Conservation (phyloP, 2,113 vertebrate genomes). For the Chionomys nivalis region DNA sequence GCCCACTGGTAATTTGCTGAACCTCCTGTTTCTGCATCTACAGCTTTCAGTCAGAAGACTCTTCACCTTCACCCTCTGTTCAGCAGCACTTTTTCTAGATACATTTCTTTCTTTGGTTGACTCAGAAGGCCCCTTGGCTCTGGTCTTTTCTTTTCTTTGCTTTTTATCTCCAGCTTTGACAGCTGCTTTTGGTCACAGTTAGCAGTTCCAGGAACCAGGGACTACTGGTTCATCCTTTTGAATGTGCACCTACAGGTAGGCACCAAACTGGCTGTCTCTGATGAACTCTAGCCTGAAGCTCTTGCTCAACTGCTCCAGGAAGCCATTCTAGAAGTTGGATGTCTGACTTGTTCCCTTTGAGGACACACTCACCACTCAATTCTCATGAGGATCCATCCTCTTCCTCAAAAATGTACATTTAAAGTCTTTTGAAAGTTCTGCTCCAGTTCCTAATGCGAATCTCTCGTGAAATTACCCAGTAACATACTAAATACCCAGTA, state of each 20-base stretch:
- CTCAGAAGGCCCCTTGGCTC: constrained; percentile 91
- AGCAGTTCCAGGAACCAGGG: background rate
- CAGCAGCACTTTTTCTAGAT: constrained; percentile 88
- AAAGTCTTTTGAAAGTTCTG: constrained; percentile 95
- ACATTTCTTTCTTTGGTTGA: constrained; percentile 88
- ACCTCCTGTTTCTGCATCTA: constrained; percentile 73
- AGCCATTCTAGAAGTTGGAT: constrained; percentile 95
- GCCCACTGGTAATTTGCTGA: constrained; percentile 39
- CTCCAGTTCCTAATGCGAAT: background rate
- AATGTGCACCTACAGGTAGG: background rate
- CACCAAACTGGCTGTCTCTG: constrained; percentile 88
- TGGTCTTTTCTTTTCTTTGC: constrained; percentile 96
- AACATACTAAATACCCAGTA: background rate
- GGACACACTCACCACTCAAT: constrained; percentile 84
- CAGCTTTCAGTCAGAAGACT: constrained; percentile 93
- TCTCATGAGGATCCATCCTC: constrained; percentile 83
- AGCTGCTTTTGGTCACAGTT: constrained; percentile 81
- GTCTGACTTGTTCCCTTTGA: constrained; percentile 97
- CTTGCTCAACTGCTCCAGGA: constrained; percentile 93
- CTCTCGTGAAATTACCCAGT: background rate
- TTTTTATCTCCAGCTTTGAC: constrained; percentile 95
- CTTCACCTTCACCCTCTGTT: constrained; percentile 93
- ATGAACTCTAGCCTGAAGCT: constrained; percentile 92
- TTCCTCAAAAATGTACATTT: constrained; percentile 95
- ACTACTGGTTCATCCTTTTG: background rate